phyloP scores from a whole-genome alignment of 2,888 invertebrate species.

The Leptura quadrifasciata region DNA sequence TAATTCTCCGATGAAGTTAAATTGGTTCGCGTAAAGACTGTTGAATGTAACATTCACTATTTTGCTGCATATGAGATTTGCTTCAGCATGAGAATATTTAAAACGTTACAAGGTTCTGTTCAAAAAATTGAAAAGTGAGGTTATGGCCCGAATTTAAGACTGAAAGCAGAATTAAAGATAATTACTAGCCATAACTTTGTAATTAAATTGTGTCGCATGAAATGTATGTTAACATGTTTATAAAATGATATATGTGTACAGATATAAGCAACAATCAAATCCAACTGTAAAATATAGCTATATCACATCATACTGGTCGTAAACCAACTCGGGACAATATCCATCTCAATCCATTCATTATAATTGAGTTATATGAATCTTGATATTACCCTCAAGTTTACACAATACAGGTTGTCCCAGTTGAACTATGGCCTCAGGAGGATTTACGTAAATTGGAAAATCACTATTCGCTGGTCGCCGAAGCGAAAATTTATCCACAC shows the following conservation, averaged over 20 bases:
- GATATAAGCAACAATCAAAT: background rate
- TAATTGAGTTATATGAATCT: conserved; percentile 27
- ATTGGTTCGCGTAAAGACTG: too few relatives aligned
- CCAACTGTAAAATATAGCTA: background rate
- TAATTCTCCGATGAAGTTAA: too few relatives aligned
- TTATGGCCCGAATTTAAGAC: too few relatives aligned
- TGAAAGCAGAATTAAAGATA: too few relatives aligned
- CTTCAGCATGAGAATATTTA: too few relatives aligned
- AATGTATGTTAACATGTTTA: too few relatives aligned
- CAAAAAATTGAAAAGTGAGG: too few relatives aligned
- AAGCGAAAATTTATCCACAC: background rate
- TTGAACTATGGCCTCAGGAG: conserved; percentile 22
- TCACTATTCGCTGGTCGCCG: background rate
- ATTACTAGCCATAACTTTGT: too few relatives aligned
- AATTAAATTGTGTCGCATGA: too few relatives aligned
- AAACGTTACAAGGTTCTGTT: too few relatives aligned
- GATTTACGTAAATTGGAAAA: background rate
- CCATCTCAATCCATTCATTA: conserved; percentile 31
- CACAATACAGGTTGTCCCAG: conserved; percentile 22
- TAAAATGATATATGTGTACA: background rate
- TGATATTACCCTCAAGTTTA: conserved; percentile 25
- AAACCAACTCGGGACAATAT: conserved; percentile 27
- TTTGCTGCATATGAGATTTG: too few relatives aligned
- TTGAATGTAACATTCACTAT: too few relatives aligned
- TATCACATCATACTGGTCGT: conserved; percentile 3